phyloP scores from a whole-genome alignment of 2,113 vertebrate genomes.

The Eublepharis macularius region DNA sequence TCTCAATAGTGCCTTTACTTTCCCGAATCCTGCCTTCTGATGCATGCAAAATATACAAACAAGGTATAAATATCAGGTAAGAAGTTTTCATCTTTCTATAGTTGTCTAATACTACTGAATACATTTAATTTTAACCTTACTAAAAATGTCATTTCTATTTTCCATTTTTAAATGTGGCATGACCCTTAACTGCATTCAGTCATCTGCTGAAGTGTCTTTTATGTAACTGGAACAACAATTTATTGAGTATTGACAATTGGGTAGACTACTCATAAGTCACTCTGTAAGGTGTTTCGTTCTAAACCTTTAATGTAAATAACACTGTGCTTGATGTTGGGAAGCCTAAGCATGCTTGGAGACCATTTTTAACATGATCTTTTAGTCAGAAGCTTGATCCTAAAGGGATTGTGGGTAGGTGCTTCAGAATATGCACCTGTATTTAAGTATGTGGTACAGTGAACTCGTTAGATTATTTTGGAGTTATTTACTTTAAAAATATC shows the following conservation, averaged over 20 bases:
- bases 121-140: rapidly evolving
- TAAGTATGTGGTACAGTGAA: too few relatives aligned
- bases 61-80: constrained; percentile 99
- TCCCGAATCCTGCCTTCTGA: constrained; percentile 99
- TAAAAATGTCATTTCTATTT: not conserved
- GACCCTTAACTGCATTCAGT: not conserved
- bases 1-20: constrained; percentile 93
- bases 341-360: not conserved
- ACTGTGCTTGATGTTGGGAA: not conserved
- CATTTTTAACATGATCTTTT: not conserved
- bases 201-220: not conserved
- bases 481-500: too few relatives aligned
- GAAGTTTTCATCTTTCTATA: not conserved
- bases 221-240: not conserved
- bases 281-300: not conserved
- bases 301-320: not conserved
- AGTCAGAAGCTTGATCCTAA: rapidly evolving
- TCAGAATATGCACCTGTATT: not conserved
- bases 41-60: constrained; percentile 99
- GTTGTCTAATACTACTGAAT: too few relatives aligned
- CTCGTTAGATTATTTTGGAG: too few relatives aligned
- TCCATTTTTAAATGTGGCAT: not conserved
- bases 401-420: not conserved
- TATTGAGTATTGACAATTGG: not conserved
- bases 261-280: not conserved